These are phyloP conservation scores for Sebastes baramenuke DNA, from an alignment of 2,797 vertebrate genomes.

Conservation along the genomic window DNA sequence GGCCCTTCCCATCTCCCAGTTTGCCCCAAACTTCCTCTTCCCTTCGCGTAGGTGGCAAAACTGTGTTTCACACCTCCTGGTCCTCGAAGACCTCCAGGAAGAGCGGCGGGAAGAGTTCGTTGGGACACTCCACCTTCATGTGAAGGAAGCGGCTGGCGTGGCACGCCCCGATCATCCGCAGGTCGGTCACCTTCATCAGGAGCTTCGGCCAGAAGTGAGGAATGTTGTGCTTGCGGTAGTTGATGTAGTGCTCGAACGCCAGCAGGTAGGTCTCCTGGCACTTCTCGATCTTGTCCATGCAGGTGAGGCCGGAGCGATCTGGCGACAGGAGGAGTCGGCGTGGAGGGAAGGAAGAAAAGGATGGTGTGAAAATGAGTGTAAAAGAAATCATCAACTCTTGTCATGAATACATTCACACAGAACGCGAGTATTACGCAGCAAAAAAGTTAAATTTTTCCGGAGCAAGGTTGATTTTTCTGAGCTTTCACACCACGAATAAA, in stretches of 20 bases:
- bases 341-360: background rate
- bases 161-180: slow-evolving; percentile 96
- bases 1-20: slow-evolving; percentile 46
- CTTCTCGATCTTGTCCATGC: slow-evolving; percentile 93
- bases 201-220: slow-evolving; percentile 98
- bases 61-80: slow-evolving; percentile 88
- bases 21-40: slow-evolving; percentile 26
- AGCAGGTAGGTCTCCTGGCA: slow-evolving; percentile 95
- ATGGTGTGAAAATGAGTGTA: background rate
- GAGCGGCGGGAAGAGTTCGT: slow-evolving; percentile 94
- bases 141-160: slow-evolving; percentile 97
- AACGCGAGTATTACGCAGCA: too few relatives aligned
- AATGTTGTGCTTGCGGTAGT: slow-evolving; percentile 98
- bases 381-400: background rate
- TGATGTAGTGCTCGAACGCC: slow-evolving; percentile 97
- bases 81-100: slow-evolving; percentile 96
- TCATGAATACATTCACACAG: too few relatives aligned
- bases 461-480: too few relatives aligned
- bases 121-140: slow-evolving; percentile 98
- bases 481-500: too few relatives aligned
- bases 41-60: slow-evolving; percentile 1
- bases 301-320: slow-evolving; percentile 94
- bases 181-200: slow-evolving; percentile 97
- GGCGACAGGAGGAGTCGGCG: background rate
- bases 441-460: accelerated